A percentile compares a stretch with the other conserved stretches of the same genome.
Evolutionary conservation across 2,797 vertebrate genomes (phyloP).

Genomic region (Eospalax fontanierii): DNA sequence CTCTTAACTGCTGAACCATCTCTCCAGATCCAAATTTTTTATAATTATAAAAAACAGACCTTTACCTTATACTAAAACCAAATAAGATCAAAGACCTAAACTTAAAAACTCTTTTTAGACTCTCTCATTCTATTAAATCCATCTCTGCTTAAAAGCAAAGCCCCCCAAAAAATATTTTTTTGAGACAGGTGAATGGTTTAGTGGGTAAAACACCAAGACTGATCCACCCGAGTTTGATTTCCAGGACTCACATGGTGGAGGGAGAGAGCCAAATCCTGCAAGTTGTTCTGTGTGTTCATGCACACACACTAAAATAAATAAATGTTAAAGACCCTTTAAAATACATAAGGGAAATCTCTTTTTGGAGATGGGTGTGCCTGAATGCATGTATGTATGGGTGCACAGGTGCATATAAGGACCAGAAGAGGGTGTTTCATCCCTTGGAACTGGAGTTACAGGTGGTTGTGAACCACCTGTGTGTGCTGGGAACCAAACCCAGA

Average conservation of each 20-base stretch:
- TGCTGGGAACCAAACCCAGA: neutral
- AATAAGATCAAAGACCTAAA: neutral
- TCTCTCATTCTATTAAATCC: too few species aligned
- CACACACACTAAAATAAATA: neutral
- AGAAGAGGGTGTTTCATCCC: neutral
- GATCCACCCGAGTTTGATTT: neutral
- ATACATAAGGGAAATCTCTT: neutral
- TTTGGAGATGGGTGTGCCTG: neutral
- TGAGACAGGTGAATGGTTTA: neutral
- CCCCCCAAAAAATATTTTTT: too few species aligned
- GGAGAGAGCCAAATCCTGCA: neutral
- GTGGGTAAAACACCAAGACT: neutral
- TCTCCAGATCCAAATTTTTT: too few species aligned
- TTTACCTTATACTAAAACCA: neutral
- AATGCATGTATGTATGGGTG: too few species aligned
- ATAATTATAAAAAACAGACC: too few species aligned
- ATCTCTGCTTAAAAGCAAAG: neutral
- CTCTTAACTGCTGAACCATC: too few species aligned
- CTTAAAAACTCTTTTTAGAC: neutral
- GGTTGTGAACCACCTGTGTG: neutral
- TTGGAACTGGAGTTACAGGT: neutral
- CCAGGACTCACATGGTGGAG: neutral
- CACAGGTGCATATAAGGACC: neutral
- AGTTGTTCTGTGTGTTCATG: neutral
- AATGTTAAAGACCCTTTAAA: neutral